Evolutionary conservation across 1,140 invertebrate species (phyloP), one percentile per base, ranked within the genome.

Genomic region (Stegodyphus dumicola): DNA sequence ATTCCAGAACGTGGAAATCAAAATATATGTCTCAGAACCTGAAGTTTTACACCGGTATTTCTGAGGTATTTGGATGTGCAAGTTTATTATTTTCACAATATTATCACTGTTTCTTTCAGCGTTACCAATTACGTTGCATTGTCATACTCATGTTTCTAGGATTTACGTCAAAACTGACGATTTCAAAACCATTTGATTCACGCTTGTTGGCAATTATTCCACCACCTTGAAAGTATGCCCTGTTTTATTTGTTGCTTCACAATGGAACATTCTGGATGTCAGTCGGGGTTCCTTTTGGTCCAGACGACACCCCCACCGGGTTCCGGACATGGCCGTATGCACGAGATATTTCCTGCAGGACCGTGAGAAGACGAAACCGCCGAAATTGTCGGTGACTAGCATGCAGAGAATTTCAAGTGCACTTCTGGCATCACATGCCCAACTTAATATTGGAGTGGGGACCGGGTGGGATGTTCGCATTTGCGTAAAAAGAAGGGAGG

Each of bases 391-490:
- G 54, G 52, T 71, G 78, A 81, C 78, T 53, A 73, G 78, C 78
- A 73, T 13, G 67, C 52, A 53, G 78, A 81, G 78, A 81, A 81
- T 73, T 81, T 81, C 69, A 73, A 81, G 78, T 64, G 70, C 54
- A 51, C 78, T 81, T 64, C 13, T 33, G 9, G 9, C 69, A 81
- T 18, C 69, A 54, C 69, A 81, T 73, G 78, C 78, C 67, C 78
- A 81, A 81, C 78, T 81, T 81, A 71, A 81, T 81, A 81, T 81
- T 81, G n/a, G 70, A 81, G 67, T 81, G 78, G 70, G 48, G 51
- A 33, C 64, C 56, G 64, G 56, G 71, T 53, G 80, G 71, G 56
- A 54, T 65, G 6, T 52, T 17, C 33, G 33, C 33, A 33, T 11
- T 70, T 49, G 56, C 56, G 52, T 54, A 73, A 81, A 73, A 33